Base-by-base conservation (phyloP, 2,888 invertebrate species). In the Adelphocoris suturalis region DNA sequence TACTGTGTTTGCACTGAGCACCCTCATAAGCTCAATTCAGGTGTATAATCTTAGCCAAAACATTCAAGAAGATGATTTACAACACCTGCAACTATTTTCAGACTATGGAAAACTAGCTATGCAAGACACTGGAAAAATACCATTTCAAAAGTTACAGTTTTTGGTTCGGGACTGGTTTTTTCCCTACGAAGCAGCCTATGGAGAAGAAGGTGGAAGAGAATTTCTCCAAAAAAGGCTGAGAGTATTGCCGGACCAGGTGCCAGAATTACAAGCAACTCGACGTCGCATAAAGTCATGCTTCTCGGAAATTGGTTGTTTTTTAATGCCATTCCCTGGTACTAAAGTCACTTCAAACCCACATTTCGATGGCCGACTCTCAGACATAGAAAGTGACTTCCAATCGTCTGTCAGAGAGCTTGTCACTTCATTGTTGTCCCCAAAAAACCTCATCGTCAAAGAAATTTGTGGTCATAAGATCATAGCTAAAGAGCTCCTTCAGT, bases 301-400 rank as follows among this genome's bases (percentile, higher is more conserved):
- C 94, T 95, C 96, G 12, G 97, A 98, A 93, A 98, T 99, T 92
- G 97, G 97, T 23, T 99, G 99, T 94, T 99, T 98, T 94, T 95
- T 99, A 90, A 96, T 99, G 97, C 99, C 99, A 75, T 99, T 99
- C 95, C 99, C 99, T 0, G 99, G 99, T 16, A 95, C 99, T 47
- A 96, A 96, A 93, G 99, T 99, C 89, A 98, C 99, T 92, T 99
- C 98, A 90, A 98, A 98, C 95, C 99, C 98, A n/a, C 95, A 96
- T 91, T 99, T 99, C 94, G 98, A 99, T 94, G 99, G 99, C 14
- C 95, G 97, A 93, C 95, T 99, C 75, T 94, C 95, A 91, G 96
- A 96, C 84, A 99, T 99, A 92, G 98, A 99, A 93, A 92, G 94
- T 0, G 98, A 98, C 92, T 99, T 99, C 94, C 97, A 98, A 93